Base-by-base conservation (phyloP, 1,140 invertebrate genomes). In the Drosophila mauritiana region DNA sequence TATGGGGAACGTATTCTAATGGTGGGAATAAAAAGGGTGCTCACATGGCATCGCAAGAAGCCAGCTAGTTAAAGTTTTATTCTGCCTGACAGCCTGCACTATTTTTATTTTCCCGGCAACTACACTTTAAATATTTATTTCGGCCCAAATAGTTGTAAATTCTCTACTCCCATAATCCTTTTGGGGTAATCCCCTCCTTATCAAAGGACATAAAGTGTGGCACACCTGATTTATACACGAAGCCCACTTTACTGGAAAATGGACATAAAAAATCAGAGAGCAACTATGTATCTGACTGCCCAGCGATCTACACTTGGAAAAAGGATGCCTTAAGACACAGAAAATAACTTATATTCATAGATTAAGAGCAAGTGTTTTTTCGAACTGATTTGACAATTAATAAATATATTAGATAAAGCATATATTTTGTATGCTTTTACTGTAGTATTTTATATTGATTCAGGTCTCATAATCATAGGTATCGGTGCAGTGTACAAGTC, bases 151-250 rank as follows among this genome's bases (percentile, higher is more conserved):
- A 34, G 56, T 10, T 43, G 59, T 58, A 63, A 34, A 37, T 62
- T 62, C 43, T 46, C 37, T 12, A 20, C 17, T 20, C 25, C 20
- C 61, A 42, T 63, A 54, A 69, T 65, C 62, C 67, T 68, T 68
- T 48, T 6, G 34, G 15, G n/a, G 13, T 39, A 64, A 40, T 11
- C 34, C 13, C 17, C 11, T 4, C 3, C 46, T 20, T 53, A 68
- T 67, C 64, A 20, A n/a, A 20, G 61, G 61, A 42, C 64, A 31
- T 65, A 37, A 68, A 65, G 37, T 68, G 36, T 68, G 45, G 46
- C 27, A 42, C n/a, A 40, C 20, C 48, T 55, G 67, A 69, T 69
- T 68, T 69, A 69, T 68, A 27, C 61, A 34, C 37, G 45, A 34
- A 40, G 39, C 43, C 17, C 36, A 42, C 37, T 51, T 63, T 27